phyloP scores from a whole-genome alignment of 1,140 invertebrate genomes.

The Drosophila repleta region DNA sequence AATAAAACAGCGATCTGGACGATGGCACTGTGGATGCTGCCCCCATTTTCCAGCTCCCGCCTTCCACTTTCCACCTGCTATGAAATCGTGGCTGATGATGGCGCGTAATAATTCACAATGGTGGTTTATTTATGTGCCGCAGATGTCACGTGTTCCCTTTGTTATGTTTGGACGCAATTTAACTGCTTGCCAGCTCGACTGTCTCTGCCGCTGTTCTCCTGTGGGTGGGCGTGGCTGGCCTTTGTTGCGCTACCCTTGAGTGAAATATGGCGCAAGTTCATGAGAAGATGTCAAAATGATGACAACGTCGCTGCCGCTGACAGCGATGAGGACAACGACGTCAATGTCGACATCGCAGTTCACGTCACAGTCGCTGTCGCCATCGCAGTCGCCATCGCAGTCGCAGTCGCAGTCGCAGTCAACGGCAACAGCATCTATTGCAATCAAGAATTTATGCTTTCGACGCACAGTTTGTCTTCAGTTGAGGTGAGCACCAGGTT shows the following conservation, averaged over 20 bases:
- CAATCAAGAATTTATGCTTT: slow-evolving; percentile 82
- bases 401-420: slow-evolving; percentile 19
- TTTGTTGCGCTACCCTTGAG: slow-evolving; percentile 65
- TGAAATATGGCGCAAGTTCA: slow-evolving; percentile 78
- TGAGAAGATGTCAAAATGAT: slow-evolving; percentile 76
- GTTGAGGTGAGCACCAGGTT: slow-evolving; percentile 29
- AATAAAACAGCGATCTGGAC: slow-evolving; percentile 22
- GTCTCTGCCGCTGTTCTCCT: neutral
- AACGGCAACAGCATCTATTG: slow-evolving; percentile 60
- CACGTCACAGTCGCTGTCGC: slow-evolving; percentile 1
- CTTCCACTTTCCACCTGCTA: no score
- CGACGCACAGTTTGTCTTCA: slow-evolving; percentile 61
- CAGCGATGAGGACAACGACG: slow-evolving; percentile 21
- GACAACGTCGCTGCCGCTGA: slow-evolving; percentile 35
- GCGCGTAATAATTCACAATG: slow-evolving; percentile 69
- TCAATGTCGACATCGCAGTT: neutral
- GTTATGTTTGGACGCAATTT: slow-evolving; percentile 71
- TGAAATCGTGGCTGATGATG: slow-evolving; percentile 42
- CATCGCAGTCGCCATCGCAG: slow-evolving; percentile 38
- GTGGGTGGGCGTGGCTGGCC: slow-evolving; percentile 32
- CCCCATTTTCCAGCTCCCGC: neutral
- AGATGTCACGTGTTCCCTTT: slow-evolving; percentile 77
- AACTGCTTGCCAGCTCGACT: slow-evolving; percentile 28
- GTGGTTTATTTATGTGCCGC: slow-evolving; percentile 69
- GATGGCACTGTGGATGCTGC: neutral